Evolutionary conservation across 2,113 vertebrate genomes (phyloP).

Genomic region (Ornithorhynchus anatinus): DNA sequence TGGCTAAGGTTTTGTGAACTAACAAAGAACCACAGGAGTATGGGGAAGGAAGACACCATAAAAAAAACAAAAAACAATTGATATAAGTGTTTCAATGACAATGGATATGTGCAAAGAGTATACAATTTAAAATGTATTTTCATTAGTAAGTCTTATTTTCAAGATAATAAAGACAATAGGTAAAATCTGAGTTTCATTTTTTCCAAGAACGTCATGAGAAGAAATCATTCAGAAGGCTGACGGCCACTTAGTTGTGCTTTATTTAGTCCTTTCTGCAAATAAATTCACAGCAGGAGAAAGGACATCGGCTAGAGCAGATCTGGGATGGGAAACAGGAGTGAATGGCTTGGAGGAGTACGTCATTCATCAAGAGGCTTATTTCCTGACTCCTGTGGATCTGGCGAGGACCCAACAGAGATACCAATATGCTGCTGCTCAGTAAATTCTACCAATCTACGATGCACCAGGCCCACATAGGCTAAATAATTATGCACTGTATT

Average conservation of each 20-base stretch:
- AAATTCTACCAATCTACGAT: constrained; percentile 29
- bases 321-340: constrained; percentile 34
- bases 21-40: too few species aligned
- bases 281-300: constrained; percentile 53
- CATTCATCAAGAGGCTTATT: constrained; percentile 60
- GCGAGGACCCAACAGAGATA: constrained; percentile 58
- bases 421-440: constrained; percentile 57
- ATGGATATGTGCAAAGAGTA: background rate
- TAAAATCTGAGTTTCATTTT: constrained; percentile 5
- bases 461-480: constrained; percentile 13
- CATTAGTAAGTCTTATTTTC: background rate
- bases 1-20: too few species aligned
- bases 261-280: constrained; percentile 54
- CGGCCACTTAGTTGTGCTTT: constrained; percentile 50
- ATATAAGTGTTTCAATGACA: too few species aligned
- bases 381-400: constrained; percentile 60
- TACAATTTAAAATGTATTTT: background rate
- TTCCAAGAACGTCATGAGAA: constrained; percentile 12
- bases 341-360: constrained; percentile 51
- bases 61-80: background rate
- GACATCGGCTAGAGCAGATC: constrained; percentile 52
- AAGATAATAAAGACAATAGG: background rate
- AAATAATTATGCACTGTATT: background rate
- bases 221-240: constrained; percentile 16
- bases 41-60: background rate